A percentile compares a stretch with the other conserved stretches of the same genome.
phyloP scores from a whole-genome alignment of 1,140 invertebrate genomes.

The Apis laboriosa region DNA sequence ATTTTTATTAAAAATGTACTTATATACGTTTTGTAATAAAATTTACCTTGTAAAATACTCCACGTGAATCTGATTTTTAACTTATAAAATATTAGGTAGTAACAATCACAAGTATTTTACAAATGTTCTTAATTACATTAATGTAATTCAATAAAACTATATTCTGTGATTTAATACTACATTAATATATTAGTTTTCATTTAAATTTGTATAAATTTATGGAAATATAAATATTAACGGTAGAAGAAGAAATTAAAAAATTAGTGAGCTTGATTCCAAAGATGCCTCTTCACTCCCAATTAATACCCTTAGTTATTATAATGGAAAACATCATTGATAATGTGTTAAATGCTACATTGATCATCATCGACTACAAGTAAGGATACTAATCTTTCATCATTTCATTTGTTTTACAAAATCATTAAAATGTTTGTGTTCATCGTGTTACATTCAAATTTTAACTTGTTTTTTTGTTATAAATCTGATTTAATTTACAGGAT shows the following conservation, averaged over 20 bases:
- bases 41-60: slow-evolving; percentile 47
- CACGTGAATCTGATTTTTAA: slow-evolving; percentile 41
- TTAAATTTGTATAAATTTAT: slow-evolving; percentile 4
- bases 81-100: slow-evolving; percentile 21
- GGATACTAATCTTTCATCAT: slow-evolving; percentile 38
- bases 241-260: slow-evolving; percentile 21
- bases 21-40: slow-evolving; percentile 51
- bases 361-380: slow-evolving; percentile 47
- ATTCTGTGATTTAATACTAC: slow-evolving; percentile 7
- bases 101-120: slow-evolving; percentile 12
- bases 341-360: slow-evolving; percentile 31
- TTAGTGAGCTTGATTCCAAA: slow-evolving; percentile 31
- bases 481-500: slow-evolving; percentile 73
- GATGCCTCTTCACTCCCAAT: slow-evolving; percentile 37
- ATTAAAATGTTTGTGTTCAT: slow-evolving; percentile 22
- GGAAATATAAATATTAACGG: slow-evolving; percentile 10
- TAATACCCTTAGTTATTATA: slow-evolving; percentile 28
- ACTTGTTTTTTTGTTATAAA: slow-evolving; percentile 19
- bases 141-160: slow-evolving; percentile 6
- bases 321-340: slow-evolving; percentile 30
- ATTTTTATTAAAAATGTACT: slow-evolving; percentile 49
- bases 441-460: not conserved
- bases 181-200: not conserved
- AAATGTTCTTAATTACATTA: slow-evolving; percentile 18
- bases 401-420: slow-evolving; percentile 30